phyloP scores from a whole-genome alignment of 2,888 invertebrate genomes.

The Euproctis similis region DNA sequence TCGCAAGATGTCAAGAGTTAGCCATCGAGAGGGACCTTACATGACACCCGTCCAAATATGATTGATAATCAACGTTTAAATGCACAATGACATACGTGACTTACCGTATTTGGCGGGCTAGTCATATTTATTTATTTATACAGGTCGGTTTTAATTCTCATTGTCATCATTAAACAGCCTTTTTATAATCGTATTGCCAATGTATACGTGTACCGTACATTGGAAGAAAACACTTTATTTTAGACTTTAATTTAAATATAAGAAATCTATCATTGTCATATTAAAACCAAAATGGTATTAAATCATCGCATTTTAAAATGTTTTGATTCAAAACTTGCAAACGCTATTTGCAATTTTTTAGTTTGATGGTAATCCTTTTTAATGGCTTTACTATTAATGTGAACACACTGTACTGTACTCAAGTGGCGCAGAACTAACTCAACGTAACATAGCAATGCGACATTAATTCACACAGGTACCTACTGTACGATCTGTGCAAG shows the following conservation, averaged over 20 bases:
- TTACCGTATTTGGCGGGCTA: constrained; percentile 29
- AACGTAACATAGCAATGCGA: constrained; percentile 33
- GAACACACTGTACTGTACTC: constrained; percentile 27
- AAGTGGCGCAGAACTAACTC: constrained; percentile 21
- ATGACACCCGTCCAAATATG: constrained; percentile 29
- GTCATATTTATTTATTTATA: constrained; percentile 14
- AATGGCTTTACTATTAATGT: background rate
- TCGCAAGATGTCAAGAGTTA: constrained; percentile 3
- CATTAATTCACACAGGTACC: constrained; percentile 46
- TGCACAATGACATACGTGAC: constrained; percentile 25
- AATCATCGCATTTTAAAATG: too few species aligned
- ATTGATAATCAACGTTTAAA: constrained; percentile 25
- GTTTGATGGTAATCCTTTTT: too few species aligned
- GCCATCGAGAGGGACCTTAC: background rate
- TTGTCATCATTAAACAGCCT: too few species aligned
- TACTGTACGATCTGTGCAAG: constrained; percentile 30
- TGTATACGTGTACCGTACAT: too few species aligned
- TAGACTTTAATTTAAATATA: too few species aligned
- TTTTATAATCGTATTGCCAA: too few species aligned
- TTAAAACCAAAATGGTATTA: too few species aligned
- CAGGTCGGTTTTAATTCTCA: too few species aligned
- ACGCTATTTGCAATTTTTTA: too few species aligned
- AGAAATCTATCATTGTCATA: too few species aligned
- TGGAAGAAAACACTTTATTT: too few species aligned
- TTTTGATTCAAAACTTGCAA: too few species aligned